Evolutionary conservation across 2,888 invertebrate species (phyloP).

Genomic region (Brachypalpus laphriformis): DNA sequence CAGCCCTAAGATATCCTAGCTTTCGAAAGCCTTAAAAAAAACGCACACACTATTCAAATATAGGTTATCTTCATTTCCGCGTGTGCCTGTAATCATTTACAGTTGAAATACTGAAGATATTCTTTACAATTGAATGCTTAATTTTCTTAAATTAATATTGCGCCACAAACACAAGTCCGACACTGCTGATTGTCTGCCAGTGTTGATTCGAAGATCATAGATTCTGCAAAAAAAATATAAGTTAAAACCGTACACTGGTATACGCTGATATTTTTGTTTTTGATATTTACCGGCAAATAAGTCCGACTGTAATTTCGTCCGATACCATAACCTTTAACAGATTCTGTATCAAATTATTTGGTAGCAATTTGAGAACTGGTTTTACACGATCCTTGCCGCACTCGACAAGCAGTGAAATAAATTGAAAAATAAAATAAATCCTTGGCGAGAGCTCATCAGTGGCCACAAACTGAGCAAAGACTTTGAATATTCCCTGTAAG

Average conservation of each 20-base stretch:
- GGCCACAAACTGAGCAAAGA: slow-evolving; percentile 87
- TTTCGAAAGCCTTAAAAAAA: too few species aligned
- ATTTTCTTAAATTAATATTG: slow-evolving; percentile 87
- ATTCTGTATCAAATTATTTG: slow-evolving; percentile 89
- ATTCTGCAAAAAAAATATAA: slow-evolving; percentile 77
- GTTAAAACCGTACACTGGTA: too few species aligned
- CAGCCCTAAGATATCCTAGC: too few species aligned
- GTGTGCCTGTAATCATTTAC: not conserved
- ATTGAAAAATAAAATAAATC: slow-evolving; percentile 91
- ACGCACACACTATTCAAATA: too few species aligned
- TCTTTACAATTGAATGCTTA: slow-evolving; percentile 80
- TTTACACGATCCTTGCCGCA: slow-evolving; percentile 89
- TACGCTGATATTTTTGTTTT: not conserved
- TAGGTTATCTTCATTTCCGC: not conserved
- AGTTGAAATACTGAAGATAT: slow-evolving; percentile 3
- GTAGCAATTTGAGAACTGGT: slow-evolving; percentile 89
- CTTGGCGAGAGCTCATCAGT: slow-evolving; percentile 91
- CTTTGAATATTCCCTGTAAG: slow-evolving; percentile 88
- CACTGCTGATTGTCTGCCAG: slow-evolving; percentile 93
- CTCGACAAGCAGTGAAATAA: slow-evolving; percentile 89
- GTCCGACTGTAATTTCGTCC: slow-evolving; percentile 81
- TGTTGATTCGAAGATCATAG: slow-evolving; percentile 90
- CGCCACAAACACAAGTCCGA: slow-evolving; percentile 93
- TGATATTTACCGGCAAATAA: slow-evolving; percentile 78
- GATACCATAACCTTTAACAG: slow-evolving; percentile 87